Percentiles rank a stretch among this genome's conserved stretches.
These are phyloP conservation scores for Ptychadena robeensis DNA, from an alignment of 2,797 vertebrate species.

Conservation along the genomic window DNA sequence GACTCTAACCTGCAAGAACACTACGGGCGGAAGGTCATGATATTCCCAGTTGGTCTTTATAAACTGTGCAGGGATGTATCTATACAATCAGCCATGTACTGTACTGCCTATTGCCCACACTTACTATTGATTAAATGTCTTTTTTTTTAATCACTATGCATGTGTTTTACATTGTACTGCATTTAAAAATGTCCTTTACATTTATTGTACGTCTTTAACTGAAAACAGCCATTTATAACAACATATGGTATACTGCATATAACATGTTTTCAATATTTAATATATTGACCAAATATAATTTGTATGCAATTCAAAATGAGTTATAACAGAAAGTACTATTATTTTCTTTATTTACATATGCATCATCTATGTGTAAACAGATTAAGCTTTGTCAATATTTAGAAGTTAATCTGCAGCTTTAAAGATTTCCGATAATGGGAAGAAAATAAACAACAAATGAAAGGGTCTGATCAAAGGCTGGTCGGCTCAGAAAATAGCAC, in stretches of 20 bases:
- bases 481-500: constrained; percentile 18
- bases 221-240: background rate
- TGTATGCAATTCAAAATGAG: constrained; percentile 20
- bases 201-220: background rate
- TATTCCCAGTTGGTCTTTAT: no score
- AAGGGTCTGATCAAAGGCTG: constrained; percentile 34
- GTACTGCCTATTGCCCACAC: no score
- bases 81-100: no score
- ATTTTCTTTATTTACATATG: constrained; percentile 45
- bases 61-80: no score
- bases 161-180: no score
- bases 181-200: background rate
- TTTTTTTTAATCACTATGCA: no score
- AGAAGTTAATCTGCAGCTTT: constrained; percentile 42
- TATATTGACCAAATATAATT: background rate
- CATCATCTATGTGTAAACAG: constrained; percentile 41
- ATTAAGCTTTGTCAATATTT: constrained; percentile 37
- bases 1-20: no score
- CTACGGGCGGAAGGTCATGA: no score
- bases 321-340: background rate
- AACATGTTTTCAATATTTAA: background rate
- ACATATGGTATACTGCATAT: background rate
- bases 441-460: constrained; percentile 52
- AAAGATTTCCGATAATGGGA: constrained; percentile 53
- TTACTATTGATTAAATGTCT: no score